These are phyloP conservation scores for Lasioglossum malachurum DNA, from an alignment of 2,888 invertebrate species.

Conservation along the genomic window DNA sequence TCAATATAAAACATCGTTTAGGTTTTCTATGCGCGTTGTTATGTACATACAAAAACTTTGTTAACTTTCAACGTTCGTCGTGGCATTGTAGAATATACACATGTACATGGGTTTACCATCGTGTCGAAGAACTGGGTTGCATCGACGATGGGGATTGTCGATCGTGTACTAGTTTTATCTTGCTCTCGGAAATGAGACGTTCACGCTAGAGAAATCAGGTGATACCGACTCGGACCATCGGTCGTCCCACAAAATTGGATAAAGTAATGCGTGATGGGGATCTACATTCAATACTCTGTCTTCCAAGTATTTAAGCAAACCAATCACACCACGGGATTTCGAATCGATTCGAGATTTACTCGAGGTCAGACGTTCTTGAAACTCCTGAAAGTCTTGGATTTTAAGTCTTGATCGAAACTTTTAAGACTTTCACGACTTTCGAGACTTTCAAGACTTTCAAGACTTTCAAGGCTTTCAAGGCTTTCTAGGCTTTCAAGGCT, in stretches of 20 bases:
- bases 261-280: neutral
- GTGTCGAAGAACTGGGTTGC: slow-evolving; percentile 69
- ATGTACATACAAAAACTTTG: slow-evolving; percentile 74
- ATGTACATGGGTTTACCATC: slow-evolving; percentile 76
- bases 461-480: too few species aligned
- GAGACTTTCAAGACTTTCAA: too few species aligned
- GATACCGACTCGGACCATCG: neutral
- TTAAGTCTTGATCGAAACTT: too few species aligned
- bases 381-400: too few species aligned
- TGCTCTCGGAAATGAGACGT: slow-evolving; percentile 31
- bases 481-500: too few species aligned
- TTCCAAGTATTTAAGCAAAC: too few species aligned
- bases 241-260: neutral
- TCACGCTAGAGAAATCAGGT: neutral
- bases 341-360: too few species aligned
- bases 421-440: too few species aligned
- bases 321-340: too few species aligned
- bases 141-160: slow-evolving; percentile 81
- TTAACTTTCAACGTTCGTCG: slow-evolving; percentile 76
- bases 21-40: slow-evolving; percentile 69
- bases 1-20: slow-evolving; percentile 78
- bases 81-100: slow-evolving; percentile 76
- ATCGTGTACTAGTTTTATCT: slow-evolving; percentile 68
- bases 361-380: too few species aligned
- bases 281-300: too few species aligned